Conservation (phyloP, 2,113 vertebrate species). For the Chloroceryle aenea region DNA sequence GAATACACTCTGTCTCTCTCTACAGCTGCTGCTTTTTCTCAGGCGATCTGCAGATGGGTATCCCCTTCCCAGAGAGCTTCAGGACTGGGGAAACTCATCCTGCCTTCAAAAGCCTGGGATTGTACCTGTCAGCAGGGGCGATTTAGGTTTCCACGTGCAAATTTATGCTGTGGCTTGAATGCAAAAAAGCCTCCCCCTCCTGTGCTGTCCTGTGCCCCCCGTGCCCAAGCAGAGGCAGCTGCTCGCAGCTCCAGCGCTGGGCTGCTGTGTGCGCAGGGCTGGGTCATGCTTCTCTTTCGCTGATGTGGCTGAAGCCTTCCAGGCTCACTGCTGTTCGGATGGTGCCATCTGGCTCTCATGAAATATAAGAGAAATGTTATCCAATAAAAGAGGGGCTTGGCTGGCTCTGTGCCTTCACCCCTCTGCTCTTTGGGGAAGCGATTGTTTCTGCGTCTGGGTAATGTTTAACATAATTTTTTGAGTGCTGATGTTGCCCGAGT, state of each 20-base stretch:
- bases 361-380: slow-evolving; percentile 29
- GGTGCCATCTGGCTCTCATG: slow-evolving; percentile 61
- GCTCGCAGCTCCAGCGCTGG: background rate
- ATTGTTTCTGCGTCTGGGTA: background rate
- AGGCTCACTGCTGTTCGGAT: slow-evolving; percentile 37
- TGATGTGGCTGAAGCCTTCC: background rate
- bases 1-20: background rate
- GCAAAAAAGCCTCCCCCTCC: background rate
- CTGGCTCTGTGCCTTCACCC: slow-evolving; percentile 1
- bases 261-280: background rate
- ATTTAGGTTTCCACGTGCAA: background rate
- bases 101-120: background rate
- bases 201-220: rapidly evolving
- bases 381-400: background rate
- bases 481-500: background rate
- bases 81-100: background rate
- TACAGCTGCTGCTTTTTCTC: background rate
- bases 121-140: background rate
- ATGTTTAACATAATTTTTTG: background rate
- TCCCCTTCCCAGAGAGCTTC: background rate
- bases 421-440: background rate
- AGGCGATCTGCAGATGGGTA: background rate
- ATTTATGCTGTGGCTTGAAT: background rate
- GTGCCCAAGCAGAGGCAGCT: background rate
- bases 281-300: background rate